phyloP scores from a whole-genome alignment of 2,888 invertebrate species.

The Erpobdella octoculata region DNA sequence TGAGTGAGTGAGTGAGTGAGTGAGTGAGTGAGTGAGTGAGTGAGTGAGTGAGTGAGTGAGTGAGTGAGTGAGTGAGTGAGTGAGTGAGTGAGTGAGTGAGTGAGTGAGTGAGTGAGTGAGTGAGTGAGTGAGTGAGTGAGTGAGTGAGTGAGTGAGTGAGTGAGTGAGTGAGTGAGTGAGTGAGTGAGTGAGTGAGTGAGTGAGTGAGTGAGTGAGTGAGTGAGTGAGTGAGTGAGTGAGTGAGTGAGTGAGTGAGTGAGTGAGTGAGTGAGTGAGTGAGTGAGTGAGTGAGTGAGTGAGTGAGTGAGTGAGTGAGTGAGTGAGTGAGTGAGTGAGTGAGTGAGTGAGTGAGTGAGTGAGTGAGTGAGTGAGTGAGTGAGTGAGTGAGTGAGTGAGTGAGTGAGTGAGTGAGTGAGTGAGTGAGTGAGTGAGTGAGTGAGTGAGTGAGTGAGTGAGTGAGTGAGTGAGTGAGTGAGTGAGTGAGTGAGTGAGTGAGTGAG shows the following conservation, averaged over 20 bases:
- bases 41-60: slow-evolving; percentile 12
- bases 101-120: slow-evolving; percentile 29
- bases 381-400: too few species aligned
- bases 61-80: slow-evolving; percentile 9
- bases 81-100: slow-evolving; percentile 27
- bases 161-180: slow-evolving; percentile 31
- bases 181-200: slow-evolving; percentile 31
- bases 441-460: neutral
- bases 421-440: neutral
- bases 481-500: slow-evolving; percentile 5
- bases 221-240: slow-evolving; percentile 24
- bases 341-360: too few species aligned
- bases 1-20: neutral
- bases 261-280: neutral
- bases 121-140: slow-evolving; percentile 29
- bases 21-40: slow-evolving; percentile 16
- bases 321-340: too few species aligned
- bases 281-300: too few species aligned
- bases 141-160: slow-evolving; percentile 31
- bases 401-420: neutral
- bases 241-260: neutral
- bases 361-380: too few species aligned
- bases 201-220: slow-evolving; percentile 31
- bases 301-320: too few species aligned
- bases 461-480: slow-evolving; percentile 5